Conservation (phyloP, 2,113 vertebrate species). For the Notechis scutatus region DNA sequence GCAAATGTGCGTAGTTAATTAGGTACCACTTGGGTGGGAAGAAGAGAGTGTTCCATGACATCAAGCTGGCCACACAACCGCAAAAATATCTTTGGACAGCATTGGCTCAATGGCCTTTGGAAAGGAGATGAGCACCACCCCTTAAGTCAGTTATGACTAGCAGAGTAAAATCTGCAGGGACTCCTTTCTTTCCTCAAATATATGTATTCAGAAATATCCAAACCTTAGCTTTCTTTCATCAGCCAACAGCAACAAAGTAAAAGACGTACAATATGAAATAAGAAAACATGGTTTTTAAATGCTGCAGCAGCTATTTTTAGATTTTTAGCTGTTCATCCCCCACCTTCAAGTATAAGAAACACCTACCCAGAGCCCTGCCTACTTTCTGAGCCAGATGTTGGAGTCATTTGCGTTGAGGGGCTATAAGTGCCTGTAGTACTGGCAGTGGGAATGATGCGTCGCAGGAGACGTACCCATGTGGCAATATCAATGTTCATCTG, state of each 20-base stretch:
- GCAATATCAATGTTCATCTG: conserved; percentile 99
- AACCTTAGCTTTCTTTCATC: background rate
- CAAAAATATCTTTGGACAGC: background rate
- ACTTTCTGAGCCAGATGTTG: conserved; percentile 14
- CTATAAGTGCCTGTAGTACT: conserved; percentile 93
- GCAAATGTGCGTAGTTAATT: background rate
- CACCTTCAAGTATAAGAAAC: background rate
- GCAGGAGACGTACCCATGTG: conserved; percentile 95
- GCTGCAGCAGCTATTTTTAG: background rate
- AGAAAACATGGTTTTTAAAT: background rate
- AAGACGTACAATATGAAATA: background rate
- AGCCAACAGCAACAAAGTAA: background rate
- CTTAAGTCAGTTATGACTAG: background rate
- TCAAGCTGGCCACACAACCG: background rate
- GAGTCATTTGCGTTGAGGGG: conserved; percentile 60
- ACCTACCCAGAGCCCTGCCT: conserved; percentile 23
- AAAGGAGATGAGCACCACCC: background rate
- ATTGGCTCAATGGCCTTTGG: background rate
- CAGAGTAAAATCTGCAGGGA: background rate
- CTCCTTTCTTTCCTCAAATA: background rate
- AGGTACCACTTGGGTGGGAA: background rate
- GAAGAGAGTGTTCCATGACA: background rate
- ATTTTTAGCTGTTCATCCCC: background rate
- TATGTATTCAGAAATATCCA: background rate
- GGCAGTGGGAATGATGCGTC: conserved; percentile 92